Percentiles rank a stretch among this genome's conserved stretches.
These are phyloP conservation scores for Hermaeophaga mercurialis DNA, from an alignment of 2,888 invertebrate genomes.

Conservation along the genomic window DNA sequence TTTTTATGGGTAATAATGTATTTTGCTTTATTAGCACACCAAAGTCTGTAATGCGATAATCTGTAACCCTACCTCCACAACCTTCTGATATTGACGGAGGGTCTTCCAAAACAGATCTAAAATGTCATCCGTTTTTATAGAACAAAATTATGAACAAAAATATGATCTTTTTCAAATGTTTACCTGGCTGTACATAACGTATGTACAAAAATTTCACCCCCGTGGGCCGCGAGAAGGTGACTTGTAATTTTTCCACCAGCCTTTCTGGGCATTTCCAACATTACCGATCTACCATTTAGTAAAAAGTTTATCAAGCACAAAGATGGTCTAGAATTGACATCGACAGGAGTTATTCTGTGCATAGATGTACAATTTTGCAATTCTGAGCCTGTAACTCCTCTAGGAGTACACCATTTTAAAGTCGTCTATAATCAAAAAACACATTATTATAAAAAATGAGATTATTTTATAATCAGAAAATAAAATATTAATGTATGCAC, in stretches of 20 bases:
- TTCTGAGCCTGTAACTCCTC: constrained; percentile 81
- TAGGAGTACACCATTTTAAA: constrained; percentile 96
- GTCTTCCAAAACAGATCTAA: constrained; percentile 85
- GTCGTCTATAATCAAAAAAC: constrained; percentile 77
- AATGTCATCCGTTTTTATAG: too few species aligned
- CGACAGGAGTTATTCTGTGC: constrained; percentile 92
- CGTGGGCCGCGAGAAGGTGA: constrained; percentile 91
- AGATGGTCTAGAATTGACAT: constrained; percentile 95
- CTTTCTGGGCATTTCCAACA: constrained; percentile 88
- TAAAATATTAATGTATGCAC: too few species aligned
- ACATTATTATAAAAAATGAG: too few species aligned
- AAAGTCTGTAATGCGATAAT: constrained; percentile 87
- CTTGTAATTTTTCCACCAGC: constrained; percentile 87
- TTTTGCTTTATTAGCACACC: constrained; percentile 87
- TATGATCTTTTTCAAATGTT: neutral
- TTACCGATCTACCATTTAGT: constrained; percentile 90
- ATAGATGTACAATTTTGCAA: constrained; percentile 83
- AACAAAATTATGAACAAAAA: neutral
- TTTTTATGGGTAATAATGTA: constrained; percentile 73
- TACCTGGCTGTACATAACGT: constrained; percentile 77
- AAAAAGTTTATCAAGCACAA: constrained; percentile 97
- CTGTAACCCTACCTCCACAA: constrained; percentile 90
- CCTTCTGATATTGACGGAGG: constrained; percentile 95
- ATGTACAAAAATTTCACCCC: constrained; percentile 95
- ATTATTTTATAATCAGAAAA: too few species aligned